Conservation (phyloP, 2,888 invertebrate genomes). For the Sepioteuthis lessoniana region DNA sequence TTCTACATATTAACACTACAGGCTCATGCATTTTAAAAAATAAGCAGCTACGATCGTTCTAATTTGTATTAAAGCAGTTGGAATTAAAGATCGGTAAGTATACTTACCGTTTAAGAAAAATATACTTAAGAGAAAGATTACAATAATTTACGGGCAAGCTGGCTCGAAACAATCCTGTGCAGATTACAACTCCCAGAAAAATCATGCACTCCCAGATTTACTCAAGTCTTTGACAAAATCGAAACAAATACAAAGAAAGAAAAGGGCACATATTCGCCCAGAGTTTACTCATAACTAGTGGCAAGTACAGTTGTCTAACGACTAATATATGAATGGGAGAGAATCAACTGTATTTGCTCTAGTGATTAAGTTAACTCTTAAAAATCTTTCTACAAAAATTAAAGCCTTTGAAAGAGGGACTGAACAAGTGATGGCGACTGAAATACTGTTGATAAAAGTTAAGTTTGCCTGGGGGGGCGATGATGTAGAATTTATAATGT, state of each 20-base stretch:
- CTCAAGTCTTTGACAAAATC: too few relatives aligned
- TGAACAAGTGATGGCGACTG: constrained; percentile 42
- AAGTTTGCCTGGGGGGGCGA: neutral
- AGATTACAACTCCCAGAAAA: neutral
- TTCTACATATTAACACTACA: neutral
- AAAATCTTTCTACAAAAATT: neutral
- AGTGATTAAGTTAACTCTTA: neutral
- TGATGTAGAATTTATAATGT: neutral
- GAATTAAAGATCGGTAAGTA: too few relatives aligned
- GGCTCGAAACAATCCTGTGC: neutral
- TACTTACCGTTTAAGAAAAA: too few relatives aligned
- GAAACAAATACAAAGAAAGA: neutral
- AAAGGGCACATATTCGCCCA: neutral
- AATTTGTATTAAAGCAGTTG: neutral
- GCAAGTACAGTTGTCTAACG: constrained; percentile 33
- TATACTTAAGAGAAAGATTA: too few relatives aligned
- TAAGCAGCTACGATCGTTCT: neutral
- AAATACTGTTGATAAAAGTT: constrained; percentile 41
- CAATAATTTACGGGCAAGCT: neutral
- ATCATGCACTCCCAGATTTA: constrained; percentile 11
- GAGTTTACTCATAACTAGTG: constrained; percentile 33
- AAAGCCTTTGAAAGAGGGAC: neutral
- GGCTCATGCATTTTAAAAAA: neutral
- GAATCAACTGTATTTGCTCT: constrained; percentile 33
- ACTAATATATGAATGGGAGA: neutral